Percentiles rank a stretch among this genome's conserved stretches.
phyloP scores from a whole-genome alignment of 92 coral and sea anemone species.

The Galaxea fascicularis region DNA sequence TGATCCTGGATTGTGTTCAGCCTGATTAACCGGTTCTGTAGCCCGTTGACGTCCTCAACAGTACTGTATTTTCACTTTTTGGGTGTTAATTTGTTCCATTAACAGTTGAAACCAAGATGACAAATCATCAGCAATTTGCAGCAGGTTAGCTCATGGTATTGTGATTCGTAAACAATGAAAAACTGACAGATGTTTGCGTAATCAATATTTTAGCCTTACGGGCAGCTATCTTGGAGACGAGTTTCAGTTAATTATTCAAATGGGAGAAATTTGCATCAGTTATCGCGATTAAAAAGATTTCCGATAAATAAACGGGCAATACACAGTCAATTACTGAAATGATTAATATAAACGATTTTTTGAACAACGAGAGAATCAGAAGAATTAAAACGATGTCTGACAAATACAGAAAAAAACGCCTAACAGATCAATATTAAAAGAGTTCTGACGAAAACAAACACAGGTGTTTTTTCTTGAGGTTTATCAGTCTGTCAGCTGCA shows the following conservation, averaged over 20 bases:
- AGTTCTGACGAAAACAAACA: conserved; percentile 21
- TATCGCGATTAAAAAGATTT: not conserved
- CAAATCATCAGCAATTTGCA: not conserved
- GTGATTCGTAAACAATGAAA: not conserved
- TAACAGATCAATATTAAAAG: not conserved
- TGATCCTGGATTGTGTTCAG: too few species aligned
- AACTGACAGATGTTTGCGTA: conserved; percentile 34
- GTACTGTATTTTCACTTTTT: not conserved
- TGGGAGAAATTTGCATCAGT: not conserved
- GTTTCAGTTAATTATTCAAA: conserved; percentile 20
- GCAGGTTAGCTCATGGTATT: not conserved
- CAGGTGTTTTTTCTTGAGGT: conserved; percentile 27
- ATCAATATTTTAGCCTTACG: not conserved
- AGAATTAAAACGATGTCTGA: too few species aligned
- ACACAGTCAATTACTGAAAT: not conserved
- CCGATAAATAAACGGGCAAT: not conserved
- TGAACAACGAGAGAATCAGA: too few species aligned
- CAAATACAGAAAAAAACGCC: too few species aligned
- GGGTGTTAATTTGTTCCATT: not conserved
- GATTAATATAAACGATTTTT: too few species aligned
- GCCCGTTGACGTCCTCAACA: not conserved
- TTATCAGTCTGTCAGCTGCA: not conserved
- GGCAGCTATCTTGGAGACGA: not conserved
- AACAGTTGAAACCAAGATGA: not conserved
- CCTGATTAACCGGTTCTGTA: not conserved